phyloP scores from a whole-genome alignment of 2,113 vertebrate genomes.

The Triplophysa rosa region DNA sequence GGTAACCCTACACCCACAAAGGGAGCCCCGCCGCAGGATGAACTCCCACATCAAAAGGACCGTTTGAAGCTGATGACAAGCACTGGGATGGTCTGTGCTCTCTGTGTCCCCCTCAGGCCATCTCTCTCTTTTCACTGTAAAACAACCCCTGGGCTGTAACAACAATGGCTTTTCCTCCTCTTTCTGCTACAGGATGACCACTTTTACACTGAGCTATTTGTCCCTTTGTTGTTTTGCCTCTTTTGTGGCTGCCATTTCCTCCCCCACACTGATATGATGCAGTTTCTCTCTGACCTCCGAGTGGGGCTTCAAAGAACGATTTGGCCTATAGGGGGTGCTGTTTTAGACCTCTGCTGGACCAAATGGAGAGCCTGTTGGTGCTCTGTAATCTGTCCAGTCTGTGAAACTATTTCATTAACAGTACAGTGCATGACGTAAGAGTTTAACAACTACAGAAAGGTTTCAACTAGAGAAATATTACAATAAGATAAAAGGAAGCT shows the following conservation, averaged over 20 bases:
- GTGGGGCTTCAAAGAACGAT: background rate
- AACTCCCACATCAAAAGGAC: conserved; percentile 70
- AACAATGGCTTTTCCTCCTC: conserved; percentile 66
- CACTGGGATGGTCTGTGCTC: conserved; percentile 63
- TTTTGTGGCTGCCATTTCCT: conserved; percentile 45
- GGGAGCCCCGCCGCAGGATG: conserved; percentile 60
- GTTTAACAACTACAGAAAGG: conserved; percentile 8
- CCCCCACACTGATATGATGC: conserved; percentile 35
- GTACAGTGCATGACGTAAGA: background rate
- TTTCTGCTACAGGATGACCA: conserved; percentile 53
- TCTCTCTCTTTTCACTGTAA: conserved; percentile 63
- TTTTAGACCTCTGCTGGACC: conserved; percentile 23
- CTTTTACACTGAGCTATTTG: conserved; percentile 51
- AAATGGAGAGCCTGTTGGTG: background rate
- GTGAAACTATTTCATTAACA: conserved; percentile 38
- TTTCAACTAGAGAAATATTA: background rate
- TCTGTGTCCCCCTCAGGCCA: conserved; percentile 55
- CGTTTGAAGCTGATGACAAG: conserved; percentile 74
- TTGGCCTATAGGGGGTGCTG: conserved; percentile 45
- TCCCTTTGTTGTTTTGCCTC: conserved; percentile 47
- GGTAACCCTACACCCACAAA: conserved; percentile 70
- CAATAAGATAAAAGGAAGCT: background rate
- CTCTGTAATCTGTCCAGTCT: conserved; percentile 19
- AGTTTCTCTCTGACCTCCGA: conserved; percentile 22
- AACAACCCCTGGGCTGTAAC: conserved; percentile 63